Base-by-base conservation (phyloP, 2,113 vertebrate genomes). In the Dunckerocampus dactyliophorus region DNA sequence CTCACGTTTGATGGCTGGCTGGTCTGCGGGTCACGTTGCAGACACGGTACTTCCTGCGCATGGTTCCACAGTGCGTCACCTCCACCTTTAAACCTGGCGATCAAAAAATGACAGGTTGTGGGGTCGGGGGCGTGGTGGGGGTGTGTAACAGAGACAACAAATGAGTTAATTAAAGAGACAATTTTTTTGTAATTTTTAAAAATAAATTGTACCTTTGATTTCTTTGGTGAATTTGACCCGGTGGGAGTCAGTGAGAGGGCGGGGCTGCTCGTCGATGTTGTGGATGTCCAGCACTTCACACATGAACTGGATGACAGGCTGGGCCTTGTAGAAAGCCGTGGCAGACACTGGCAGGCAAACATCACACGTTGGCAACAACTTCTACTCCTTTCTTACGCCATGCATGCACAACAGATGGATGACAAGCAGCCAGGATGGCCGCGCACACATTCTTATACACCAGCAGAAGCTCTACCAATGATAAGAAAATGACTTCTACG, bases 171-270 rank as follows among this genome's bases (percentile, higher is more conserved):
- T n/a, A n/a, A n/a, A n/a, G n/a, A n/a, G n/a, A n/a, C n/a, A n/a
- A n/a, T n/a, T n/a, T n/a, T n/a, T n/a, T n/a, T n/a, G n/a, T n/a
- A n/a, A n/a, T n/a, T n/a, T n/a, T n/a, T n/a, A n/a, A n/a, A n/a
- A n/a, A n/a, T n/a, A n/a, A n/a, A n/a, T 13, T 48, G 15, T 51
- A 62, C 97, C 97, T 94, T 99, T 99, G 90, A 99, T 99, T 93
- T 98, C 97, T 96, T 99, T 99, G 94, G 97, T 99, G 92, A 99
- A 99, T 91, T 99, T 99, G 91, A 99, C 97, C 81, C 97, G 87
- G 87, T 99, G 97, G 65, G 97, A 99, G 90, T 99, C 97, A 69
- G 97, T 98, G 88, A 99, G 93, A 71, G 96, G 95, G 68, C 96
- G 94, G 21, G 96, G 97, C 82, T 99, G 97, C 86, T 99, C 97